Evolutionary conservation across 2,888 invertebrate species (phyloP), one percentile per base, ranked within the genome.

Genomic region (Syrista parreyssii): DNA sequence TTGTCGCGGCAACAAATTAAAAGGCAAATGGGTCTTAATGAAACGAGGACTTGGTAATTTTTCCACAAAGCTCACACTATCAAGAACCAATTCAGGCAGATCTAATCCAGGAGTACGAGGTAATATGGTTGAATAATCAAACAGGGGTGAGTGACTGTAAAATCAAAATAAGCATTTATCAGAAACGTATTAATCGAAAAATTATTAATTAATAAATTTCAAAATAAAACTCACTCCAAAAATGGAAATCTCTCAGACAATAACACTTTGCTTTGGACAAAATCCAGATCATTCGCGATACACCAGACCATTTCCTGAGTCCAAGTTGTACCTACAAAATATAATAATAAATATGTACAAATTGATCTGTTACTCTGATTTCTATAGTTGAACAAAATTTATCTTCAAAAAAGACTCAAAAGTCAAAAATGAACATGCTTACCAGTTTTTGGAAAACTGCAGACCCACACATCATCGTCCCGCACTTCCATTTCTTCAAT

Each of bases 291-390:
- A 80, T 94, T 94, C 79, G 93, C 92, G 71, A 96, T 92, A 79
- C 95, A 92, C 94, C 95, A 96, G 0, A 95, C 94, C 92, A 96
- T 93, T 92, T 96, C 96, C 89, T 96, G 96, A 0, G 95, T 93
- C 96, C 96, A 96, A 31, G 96, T 96, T 33, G 96, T 96, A 6
- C 95, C 95, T 95, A 86, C 71, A 89, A 89, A 69, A 77, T 68
- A 31, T 33, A 79, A 32, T 30, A 36, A 68, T 33, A 35, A 35
- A 30, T 31, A 76, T 77, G 72, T n/a, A 68, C 34, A 77, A 68
- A 32, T 68, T 69, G 33, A 34, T 76, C 31, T 69, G 32, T 12
- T 73, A 69, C 30, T 79, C 74, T 23, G n/a, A 73, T 71, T 31
- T 31, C 71, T 73, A 76, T 34, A 73, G 23, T 76, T 36, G 15